Conservation (phyloP, 2,797 vertebrate species). For the Sebastes elongatus region DNA sequence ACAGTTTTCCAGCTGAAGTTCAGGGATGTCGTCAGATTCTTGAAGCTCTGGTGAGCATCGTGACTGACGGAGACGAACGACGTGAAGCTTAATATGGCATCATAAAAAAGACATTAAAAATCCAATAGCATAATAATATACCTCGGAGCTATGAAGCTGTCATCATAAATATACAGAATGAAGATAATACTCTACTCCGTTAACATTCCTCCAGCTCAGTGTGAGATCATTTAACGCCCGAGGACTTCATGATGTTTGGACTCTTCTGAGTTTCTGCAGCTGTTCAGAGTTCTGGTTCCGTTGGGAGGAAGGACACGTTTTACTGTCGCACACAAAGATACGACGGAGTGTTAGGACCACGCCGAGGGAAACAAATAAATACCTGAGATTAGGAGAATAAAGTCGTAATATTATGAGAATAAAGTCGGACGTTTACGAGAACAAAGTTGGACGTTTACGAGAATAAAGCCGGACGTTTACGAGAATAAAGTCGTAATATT, state of each 20-base stretch:
- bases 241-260: slow-evolving; percentile 4
- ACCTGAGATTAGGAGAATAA: no score
- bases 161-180: not conserved
- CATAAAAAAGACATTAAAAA: slow-evolving; percentile 56
- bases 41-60: not conserved
- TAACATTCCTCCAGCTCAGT: not conserved
- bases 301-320: not conserved
- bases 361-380: no score
- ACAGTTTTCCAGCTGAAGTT: not conserved
- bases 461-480: no score
- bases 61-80: slow-evolving; percentile 20
- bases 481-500: no score
- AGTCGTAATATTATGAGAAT: no score
- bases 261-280: no score
- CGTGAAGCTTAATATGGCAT: slow-evolving; percentile 31
- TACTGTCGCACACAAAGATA: no score
- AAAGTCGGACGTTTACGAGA: no score
- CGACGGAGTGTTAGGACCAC: no score
- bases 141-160: slow-evolving; percentile 8
- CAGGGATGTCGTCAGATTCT: not conserved
- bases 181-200: not conserved
- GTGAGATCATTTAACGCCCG: not conserved
- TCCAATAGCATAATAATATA: not conserved
- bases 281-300: not conserved
- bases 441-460: no score